Conservation (phyloP, 2,888 invertebrate genomes). For the Fissipunctia ypsillon region DNA sequence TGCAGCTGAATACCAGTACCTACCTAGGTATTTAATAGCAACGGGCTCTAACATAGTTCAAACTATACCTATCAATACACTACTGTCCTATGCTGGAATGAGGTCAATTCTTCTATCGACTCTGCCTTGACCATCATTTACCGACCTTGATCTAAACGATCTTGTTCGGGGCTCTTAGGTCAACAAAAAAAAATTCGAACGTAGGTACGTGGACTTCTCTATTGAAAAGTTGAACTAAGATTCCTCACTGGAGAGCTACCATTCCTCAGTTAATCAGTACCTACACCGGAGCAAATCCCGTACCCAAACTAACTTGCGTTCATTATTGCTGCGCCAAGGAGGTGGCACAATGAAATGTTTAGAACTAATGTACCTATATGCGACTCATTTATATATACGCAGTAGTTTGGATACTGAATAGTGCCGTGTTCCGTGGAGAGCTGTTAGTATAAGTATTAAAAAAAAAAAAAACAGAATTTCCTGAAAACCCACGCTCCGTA, state of each 20-base stretch:
- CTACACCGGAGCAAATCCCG: not conserved
- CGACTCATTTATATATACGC: not conserved
- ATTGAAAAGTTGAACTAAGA: not conserved
- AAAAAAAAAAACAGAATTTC: not conserved
- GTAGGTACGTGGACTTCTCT: no score
- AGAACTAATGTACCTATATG: not conserved
- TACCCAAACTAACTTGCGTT: not conserved
- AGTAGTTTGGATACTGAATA: not conserved
- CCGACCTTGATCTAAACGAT: not conserved
- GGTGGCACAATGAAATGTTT: not conserved
- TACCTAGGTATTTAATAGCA: no score
- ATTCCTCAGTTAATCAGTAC: slow-evolving; percentile 3
- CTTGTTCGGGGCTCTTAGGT: not conserved
- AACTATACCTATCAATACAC: not conserved
- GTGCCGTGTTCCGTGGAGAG: not conserved
- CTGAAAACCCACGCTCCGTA: not conserved
- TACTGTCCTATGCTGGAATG: slow-evolving; percentile 1
- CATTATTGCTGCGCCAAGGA: not conserved
- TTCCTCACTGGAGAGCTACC: not conserved
- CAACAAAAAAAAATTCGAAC: not conserved
- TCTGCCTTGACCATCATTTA: not conserved
- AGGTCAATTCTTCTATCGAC: not conserved
- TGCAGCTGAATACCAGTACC: no score
- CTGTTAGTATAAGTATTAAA: not conserved
- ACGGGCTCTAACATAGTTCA: slow-evolving; percentile 1